phyloP scores from a whole-genome alignment of 2,888 invertebrate species.

The Herminia tarsipennalis region DNA sequence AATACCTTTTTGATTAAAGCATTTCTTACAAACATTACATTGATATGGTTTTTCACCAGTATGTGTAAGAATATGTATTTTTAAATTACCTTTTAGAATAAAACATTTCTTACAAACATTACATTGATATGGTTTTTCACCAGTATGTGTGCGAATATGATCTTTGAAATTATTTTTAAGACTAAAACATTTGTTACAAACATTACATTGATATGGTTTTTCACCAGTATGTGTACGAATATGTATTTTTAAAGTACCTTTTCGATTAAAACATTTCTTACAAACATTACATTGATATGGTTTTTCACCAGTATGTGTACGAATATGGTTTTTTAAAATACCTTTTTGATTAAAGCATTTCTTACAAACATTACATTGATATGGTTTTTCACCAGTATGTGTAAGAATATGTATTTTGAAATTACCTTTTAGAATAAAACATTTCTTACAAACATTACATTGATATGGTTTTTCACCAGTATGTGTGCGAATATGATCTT shows the following conservation, averaged over 20 bases:
- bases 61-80: too few relatives aligned
- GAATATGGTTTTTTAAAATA: background rate
- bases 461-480: background rate
- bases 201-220: slow-evolving; percentile 1
- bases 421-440: background rate
- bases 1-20: too few relatives aligned
- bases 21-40: too few relatives aligned
- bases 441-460: background rate
- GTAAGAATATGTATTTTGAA: background rate
- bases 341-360: background rate
- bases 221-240: background rate
- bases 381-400: slow-evolving; percentile 4
- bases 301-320: background rate
- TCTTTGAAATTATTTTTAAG: background rate
- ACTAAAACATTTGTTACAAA: background rate
- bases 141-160: background rate
- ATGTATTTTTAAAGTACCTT: background rate
- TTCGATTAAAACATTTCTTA: background rate
- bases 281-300: background rate
- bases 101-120: too few relatives aligned
- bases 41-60: too few relatives aligned
- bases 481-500: background rate
- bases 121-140: too few relatives aligned
- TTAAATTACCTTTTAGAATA: too few relatives aligned
- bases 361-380: slow-evolving; percentile 16